Evolutionary conservation across 1,140 invertebrate genomes (phyloP).

Genomic region (Aricia agestis): DNA sequence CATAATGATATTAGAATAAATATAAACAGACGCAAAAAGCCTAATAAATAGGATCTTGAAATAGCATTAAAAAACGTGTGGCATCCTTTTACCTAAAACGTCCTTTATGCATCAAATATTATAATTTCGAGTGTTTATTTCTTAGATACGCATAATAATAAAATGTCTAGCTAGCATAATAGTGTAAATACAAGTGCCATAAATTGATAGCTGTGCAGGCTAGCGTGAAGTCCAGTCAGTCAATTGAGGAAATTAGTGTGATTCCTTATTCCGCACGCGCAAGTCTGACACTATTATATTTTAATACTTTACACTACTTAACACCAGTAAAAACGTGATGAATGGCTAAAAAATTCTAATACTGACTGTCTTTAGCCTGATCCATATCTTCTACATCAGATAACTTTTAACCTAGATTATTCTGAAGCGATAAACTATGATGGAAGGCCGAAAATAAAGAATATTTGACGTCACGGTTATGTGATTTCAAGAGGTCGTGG

Average conservation of each 20-base stretch:
- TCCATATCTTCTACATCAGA: not conserved
- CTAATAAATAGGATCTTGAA: too few relatives aligned
- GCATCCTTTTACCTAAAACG: too few relatives aligned
- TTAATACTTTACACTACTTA: too few relatives aligned
- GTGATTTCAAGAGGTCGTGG: not conserved
- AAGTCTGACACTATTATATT: not conserved
- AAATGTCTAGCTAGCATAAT: not conserved
- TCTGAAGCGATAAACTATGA: not conserved
- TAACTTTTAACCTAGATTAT: not conserved
- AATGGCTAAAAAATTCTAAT: not conserved
- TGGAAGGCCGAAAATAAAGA: too few relatives aligned
- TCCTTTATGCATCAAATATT: too few relatives aligned
- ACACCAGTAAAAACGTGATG: not conserved
- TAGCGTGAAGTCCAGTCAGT: not conserved
- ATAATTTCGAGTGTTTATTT: too few relatives aligned
- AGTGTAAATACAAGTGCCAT: not conserved
- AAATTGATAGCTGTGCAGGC: not conserved
- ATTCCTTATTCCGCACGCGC: not conserved
- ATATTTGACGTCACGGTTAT: not conserved
- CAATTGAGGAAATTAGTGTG: constrained; percentile 5
- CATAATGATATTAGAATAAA: too few relatives aligned
- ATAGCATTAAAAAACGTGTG: too few relatives aligned
- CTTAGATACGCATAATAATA: not conserved
- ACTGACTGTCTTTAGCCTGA: not conserved
- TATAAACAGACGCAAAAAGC: too few relatives aligned